A percentile compares a stretch with the other conserved stretches of the same genome.
Evolutionary conservation across 1,140 invertebrate genomes (phyloP).

Genomic region (Pachypsylla venusta): DNA sequence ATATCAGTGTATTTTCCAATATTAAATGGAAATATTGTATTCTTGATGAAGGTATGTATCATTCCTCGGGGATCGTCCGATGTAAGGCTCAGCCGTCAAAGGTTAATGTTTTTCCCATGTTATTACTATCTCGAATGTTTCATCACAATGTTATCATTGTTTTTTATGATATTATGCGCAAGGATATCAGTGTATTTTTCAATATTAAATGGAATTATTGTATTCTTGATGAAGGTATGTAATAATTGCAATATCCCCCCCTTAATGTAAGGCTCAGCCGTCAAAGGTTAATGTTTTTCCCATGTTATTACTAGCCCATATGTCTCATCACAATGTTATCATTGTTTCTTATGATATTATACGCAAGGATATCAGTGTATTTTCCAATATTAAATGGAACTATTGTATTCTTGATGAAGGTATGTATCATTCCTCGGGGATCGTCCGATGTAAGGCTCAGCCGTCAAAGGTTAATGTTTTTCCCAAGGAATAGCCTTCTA

Average conservation of each 20-base stretch:
- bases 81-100: too few relatives aligned
- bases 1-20: conserved; percentile 77
- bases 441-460: too few relatives aligned
- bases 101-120: too few relatives aligned
- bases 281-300: too few relatives aligned
- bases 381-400: conserved; percentile 81
- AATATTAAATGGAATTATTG: conserved; percentile 91
- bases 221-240: conserved; percentile 86
- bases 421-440: too few relatives aligned
- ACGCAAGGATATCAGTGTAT: conserved; percentile 91
- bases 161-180: conserved; percentile 94
- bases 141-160: conserved; percentile 73
- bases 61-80: too few relatives aligned
- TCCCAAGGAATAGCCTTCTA: too few relatives aligned
- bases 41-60: conserved; percentile 85
- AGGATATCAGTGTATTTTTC: conserved; percentile 87
- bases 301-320: too few relatives aligned
- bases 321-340: conserved; percentile 60
- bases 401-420: conserved; percentile 97
- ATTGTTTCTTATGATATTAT: conserved; percentile 94
- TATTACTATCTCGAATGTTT: too few relatives aligned
- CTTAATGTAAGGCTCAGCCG: too few relatives aligned
- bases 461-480: too few relatives aligned
- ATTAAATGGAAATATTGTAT: conserved; percentile 96
- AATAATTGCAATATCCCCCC: too few relatives aligned